Percentiles rank a stretch among this genome's conserved stretches.
phyloP scores from a whole-genome alignment of 2,888 invertebrate species.

The Dendrolimus houi region DNA sequence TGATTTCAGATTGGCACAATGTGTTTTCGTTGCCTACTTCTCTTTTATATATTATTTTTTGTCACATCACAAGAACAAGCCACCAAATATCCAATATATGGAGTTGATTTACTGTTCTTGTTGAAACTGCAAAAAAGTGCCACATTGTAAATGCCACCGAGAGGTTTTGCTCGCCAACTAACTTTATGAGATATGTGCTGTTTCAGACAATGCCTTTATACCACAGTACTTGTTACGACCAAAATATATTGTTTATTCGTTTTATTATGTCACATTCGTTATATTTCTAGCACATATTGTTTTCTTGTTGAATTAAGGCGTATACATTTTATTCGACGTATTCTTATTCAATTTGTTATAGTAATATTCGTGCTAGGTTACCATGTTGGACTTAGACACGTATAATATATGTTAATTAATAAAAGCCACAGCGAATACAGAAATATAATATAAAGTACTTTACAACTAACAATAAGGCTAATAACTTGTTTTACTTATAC shows the following conservation, averaged over 20 bases:
- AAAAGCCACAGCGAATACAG: no score
- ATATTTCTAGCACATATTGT: not conserved
- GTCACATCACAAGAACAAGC: no score
- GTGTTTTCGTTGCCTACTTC: no score
- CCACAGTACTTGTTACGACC: constrained; percentile 40
- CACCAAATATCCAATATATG: not conserved
- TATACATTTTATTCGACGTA: constrained; percentile 22
- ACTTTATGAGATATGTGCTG: constrained; percentile 65
- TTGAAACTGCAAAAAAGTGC: constrained; percentile 3
- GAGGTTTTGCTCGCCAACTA: constrained; percentile 60
- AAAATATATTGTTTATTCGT: constrained; percentile 50
- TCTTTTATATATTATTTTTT: no score
- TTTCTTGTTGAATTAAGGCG: not conserved
- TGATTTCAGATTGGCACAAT: no score
- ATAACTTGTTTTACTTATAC: no score
- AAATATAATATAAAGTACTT: no score
- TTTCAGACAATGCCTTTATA: constrained; percentile 55
- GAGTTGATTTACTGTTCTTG: constrained; percentile 2
- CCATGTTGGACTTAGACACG: no score
- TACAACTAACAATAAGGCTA: no score
- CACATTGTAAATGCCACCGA: constrained; percentile 45
- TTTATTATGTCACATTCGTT: constrained; percentile 24
- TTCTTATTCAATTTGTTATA: constrained; percentile 23
- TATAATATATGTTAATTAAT: no score
- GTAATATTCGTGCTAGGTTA: no score